Conservation (phyloP, 2,113 vertebrate genomes). For the Otocyon megalotis region DNA sequence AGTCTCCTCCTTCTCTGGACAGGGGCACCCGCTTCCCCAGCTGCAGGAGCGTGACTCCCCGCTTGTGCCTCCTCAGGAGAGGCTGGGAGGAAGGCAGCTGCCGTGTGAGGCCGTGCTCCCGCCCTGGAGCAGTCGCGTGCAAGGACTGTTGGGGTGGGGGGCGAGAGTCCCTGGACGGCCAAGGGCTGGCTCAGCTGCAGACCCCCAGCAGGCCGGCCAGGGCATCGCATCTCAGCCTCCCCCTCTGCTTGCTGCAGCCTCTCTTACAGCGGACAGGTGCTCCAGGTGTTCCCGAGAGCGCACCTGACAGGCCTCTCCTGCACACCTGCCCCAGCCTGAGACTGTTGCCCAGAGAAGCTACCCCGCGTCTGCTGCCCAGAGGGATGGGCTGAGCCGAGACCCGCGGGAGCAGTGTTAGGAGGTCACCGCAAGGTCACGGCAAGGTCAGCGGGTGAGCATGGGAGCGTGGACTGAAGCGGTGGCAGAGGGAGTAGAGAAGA, state of each 20-base stretch:
- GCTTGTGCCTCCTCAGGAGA: not conserved
- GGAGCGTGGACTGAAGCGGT: not conserved
- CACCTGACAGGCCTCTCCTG: not conserved
- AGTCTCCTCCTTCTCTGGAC: not conserved
- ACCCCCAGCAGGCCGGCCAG: not conserved
- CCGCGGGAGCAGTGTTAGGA: not conserved
- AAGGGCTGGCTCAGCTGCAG: not conserved
- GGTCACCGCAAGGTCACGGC: not conserved
- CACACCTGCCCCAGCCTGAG: too few relatives aligned
- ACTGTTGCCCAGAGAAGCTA: too few relatives aligned
- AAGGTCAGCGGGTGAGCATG: not conserved
- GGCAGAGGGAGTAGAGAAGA: not conserved
- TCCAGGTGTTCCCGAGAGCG: not conserved
- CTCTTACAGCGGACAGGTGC: not conserved
- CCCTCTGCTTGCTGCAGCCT: not conserved
- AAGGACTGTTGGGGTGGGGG: not conserved
- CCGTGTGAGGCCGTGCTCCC: not conserved
- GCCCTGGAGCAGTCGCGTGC: not conserved
- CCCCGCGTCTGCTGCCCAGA: not conserved
- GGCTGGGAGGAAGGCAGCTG: not conserved
- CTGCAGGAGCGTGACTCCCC: not conserved
- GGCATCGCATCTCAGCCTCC: not conserved
- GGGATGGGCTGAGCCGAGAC: not conserved
- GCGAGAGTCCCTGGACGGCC: not conserved
- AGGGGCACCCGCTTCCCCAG: not conserved